These are phyloP conservation scores for Brenthis ino DNA, from an alignment of 2,888 invertebrate species.

Conservation along the genomic window DNA sequence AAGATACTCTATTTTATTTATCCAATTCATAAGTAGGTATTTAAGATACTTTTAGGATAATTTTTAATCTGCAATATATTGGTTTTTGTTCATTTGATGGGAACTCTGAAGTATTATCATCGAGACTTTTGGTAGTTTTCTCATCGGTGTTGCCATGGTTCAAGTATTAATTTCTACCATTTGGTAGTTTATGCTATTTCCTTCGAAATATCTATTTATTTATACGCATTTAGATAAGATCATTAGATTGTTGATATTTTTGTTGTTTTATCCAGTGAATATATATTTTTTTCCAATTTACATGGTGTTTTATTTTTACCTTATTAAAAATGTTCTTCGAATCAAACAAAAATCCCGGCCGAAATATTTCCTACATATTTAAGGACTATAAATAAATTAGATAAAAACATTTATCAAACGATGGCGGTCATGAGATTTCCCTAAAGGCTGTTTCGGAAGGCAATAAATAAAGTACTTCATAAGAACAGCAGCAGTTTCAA, in stretches of 20 bases:
- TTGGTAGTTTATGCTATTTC: constrained; percentile 28
- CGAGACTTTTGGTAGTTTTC: constrained; percentile 47
- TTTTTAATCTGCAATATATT: constrained; percentile 16
- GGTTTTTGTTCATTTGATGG: constrained; percentile 35
- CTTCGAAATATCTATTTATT: constrained; percentile 26
- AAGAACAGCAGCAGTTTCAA: too few relatives aligned
- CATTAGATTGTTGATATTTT: constrained; percentile 60
- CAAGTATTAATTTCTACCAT: constrained; percentile 40
- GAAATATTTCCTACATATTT: too few relatives aligned
- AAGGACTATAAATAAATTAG: too few relatives aligned
- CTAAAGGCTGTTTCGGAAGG: too few relatives aligned
- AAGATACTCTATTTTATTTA: too few relatives aligned
- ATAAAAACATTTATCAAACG: too few relatives aligned
- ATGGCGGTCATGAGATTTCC: too few relatives aligned
- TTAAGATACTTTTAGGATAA: not conserved
- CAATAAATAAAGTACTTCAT: too few relatives aligned
- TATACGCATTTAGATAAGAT: constrained; percentile 45
- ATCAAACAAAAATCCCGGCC: not conserved
- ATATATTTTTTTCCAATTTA: constrained; percentile 65
- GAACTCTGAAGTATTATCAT: constrained; percentile 49
- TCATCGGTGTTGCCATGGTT: constrained; percentile 44
- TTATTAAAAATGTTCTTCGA: too few relatives aligned
- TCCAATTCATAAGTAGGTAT: not conserved
- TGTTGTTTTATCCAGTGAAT: constrained; percentile 66
- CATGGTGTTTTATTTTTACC: constrained; percentile 43